Evolutionary conservation across 2,797 vertebrate species (phyloP), one percentile per base, ranked within the genome.

Genomic region (Selene dorsalis): DNA sequence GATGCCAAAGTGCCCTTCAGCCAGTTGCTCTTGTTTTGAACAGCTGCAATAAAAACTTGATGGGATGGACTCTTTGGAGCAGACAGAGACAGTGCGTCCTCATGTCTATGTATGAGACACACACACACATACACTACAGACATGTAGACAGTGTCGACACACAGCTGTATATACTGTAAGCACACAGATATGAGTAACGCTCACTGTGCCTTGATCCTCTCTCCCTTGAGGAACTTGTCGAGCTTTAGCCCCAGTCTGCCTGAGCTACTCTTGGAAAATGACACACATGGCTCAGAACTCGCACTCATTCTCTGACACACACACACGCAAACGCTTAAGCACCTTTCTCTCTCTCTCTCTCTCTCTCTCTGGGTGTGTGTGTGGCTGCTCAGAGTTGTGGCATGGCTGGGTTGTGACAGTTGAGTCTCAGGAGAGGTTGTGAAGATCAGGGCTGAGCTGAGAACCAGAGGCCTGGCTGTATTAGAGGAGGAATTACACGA

Each of bases 371-470:
- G 68, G 59, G 57, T 78, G 58, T 81, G 73, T 73, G 79, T 73
- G 83, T 57, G 73, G 74, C 78, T 83, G 75, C 77, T 89, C 82
- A 80, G 80, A 82, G 82, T 80, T 28, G 48, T 77, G 62, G 72
- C 82, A 88, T 89, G 84, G 92, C 76, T 86, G 85, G 89, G 90
- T 78, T 89, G 83, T 93, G 92, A 90, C 93, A 92, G 90, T 75
- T 90, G 87, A 90, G 90, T 91, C 93, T 93, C 93, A 84, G 91
- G 94, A 94, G 94, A 91, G 87, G 91, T 84, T 88, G 92, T 90
- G 86, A 90, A 93, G 93, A 92, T 95, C 93, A 93, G 86, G 90
- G 94, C 84, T 94, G 78, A 92, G 67, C 93, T 86, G 89, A 93
- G 91, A 93, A 87, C 90, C 86, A 84, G 87, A 90, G 91, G 87